Base-by-base conservation (phyloP, 2,888 invertebrate species). In the Agriopis marginaria region DNA sequence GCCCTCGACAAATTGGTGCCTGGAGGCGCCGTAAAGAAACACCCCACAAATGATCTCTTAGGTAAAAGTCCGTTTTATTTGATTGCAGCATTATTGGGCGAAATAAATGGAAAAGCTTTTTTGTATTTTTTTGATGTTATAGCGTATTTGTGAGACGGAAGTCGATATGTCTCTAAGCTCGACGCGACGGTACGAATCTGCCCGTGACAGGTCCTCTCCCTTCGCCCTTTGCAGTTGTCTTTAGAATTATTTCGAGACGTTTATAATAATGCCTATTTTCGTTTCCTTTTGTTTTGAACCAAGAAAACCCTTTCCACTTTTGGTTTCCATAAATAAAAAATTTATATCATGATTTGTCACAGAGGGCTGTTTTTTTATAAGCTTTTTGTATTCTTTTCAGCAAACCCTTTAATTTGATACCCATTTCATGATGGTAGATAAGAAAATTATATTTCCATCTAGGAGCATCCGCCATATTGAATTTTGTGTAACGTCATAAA, bases 1-100 rank as follows among this genome's bases (percentile, higher is more conserved):
- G 74, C 71, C 74, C 63, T 55, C 70, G 71, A 70, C 73, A 73
- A 77, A 76, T 76, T 73, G 70, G 70, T 72, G 66, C 66, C 74
- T 68, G 59, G 67, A 69, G 71, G 55, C 68, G 76, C 55, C 53
- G 62, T 71, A 59, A 67, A 68, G 63, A 72, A 68, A 51, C 70
- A 65, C 65, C 68, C 69, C 70, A 65, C 61, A 60, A 65, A 68
- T 64, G 64, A 67, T 64, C 68, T 73, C 68, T 67, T 63, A 49
- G 66, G 49, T 51, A 50, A 64, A 64, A 61, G 68, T 69, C 60
- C 59, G 61, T 67, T 68, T 58, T 70, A 73, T 75, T 68, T 66
- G 63, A 68, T 64, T 63, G 68, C 42, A 50, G n/a, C 42, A 32
- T 68, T 68, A 55, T 59, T 63, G 58, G 63, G 59, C 50, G 11